Base-by-base conservation (phyloP, 2,113 vertebrate species). In the Dipodomys merriami region DNA sequence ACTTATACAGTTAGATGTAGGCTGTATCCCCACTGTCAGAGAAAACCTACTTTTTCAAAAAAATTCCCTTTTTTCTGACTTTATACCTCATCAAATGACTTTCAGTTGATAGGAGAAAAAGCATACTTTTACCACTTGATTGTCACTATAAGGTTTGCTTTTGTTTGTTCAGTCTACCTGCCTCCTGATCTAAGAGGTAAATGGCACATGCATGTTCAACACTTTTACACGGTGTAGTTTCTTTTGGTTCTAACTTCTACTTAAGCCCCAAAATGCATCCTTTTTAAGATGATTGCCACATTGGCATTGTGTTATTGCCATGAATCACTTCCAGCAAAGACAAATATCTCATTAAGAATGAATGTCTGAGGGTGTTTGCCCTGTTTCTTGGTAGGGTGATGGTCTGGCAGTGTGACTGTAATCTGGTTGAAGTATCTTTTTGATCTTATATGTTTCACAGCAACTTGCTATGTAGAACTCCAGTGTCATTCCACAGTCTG, bases 291-390 rank as follows among this genome's bases (percentile, higher is more conserved):
- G 18, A 67, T 68, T 83, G 25, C 27, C 72, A 68, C 57, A 30
- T 84, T 60, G 44, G 33, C 25, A 88, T 79, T 60, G 44, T 67
- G 30, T 11, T 88, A 9, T 81, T 92, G 22, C 3, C 65, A 88
- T 96, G 95, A 96, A 74, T 96, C 95, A 96, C 39, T 88, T 86
- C 72, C 46, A 76, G 79, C 62, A 57, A 85, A 91, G 88, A 88
- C 76, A 67, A 81, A 78, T 44, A 16, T 88, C 91, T 95, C 88
- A 8, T 18, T 86, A 88, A 94, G 76, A 94, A 93, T 83, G 93
- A 67, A 62, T 60, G 49, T 90, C 25, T 65, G 8, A 83, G 57
- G 44, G 39, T 0, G 0, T 93, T 68, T 19, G 12, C n/a, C 13
- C 27, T 73, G 7, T 83, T 74, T 81, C 74, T 76, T 71, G 5